Base-by-base conservation (phyloP, 2,113 vertebrate species). In the Serinus canaria region DNA sequence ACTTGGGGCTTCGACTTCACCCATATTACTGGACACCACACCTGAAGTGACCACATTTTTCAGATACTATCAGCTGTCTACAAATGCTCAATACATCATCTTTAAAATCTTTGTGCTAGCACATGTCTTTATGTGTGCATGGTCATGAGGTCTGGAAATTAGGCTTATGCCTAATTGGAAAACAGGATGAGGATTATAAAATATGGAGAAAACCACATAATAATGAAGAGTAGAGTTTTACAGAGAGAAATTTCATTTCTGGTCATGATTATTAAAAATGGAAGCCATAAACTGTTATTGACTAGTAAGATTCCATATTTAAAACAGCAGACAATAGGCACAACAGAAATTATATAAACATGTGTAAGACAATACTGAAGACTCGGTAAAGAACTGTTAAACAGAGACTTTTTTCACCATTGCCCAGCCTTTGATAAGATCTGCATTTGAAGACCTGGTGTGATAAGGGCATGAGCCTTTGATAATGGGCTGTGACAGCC, bases 81-180 rank as follows among this genome's bases (percentile, higher is more conserved):
- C 30, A 77, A 59, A 77, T 50, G 25, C 24, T 80, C 15, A n/a
- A 2, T 20, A 49, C 3, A 7, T 44, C 13, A 23, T 53, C 43
- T 63, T 31, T 49, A 13, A 87, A 74, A 50, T 23, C 31, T 11
- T 19, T 37, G 13, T 31, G 24, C 41, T 72, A 59, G 31, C 11
- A 17, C 0, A 1, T n/a, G 35, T 83, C 63, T 83, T 59, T 8
- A 33, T 0, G 1, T 1, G 2, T 27, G 16, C 33, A 14, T 6
- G 19, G 21, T 67, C 17, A 81, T 35, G 3, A 70, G 6, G 16
- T 63, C 50, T 73, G 31, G 70, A 73, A 90, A 53, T 30, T 11
- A 53, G 52, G 17, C 8, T 58, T 9, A 25, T 13, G 33, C 4
- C 21, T 60, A 75, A 58, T 6, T 17, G 41, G 35, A 75, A 87